Conservation (phyloP, 2,888 invertebrate species). For the Pantelozetes paolii region DNA sequence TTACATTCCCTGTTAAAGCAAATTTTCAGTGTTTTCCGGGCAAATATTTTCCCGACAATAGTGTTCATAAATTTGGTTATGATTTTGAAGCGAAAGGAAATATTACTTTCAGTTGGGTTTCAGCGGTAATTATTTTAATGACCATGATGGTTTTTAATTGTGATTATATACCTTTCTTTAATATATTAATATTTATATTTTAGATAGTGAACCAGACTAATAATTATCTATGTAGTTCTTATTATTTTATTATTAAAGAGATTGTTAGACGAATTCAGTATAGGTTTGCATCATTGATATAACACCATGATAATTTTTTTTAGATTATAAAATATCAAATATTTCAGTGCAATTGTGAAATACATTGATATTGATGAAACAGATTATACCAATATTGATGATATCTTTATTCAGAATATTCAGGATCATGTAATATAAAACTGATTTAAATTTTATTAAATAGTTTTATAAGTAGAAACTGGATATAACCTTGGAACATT, state of each 20-base stretch:
- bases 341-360: too few species aligned
- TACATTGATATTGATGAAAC: too few species aligned
- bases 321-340: too few species aligned
- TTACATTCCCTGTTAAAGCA: too few species aligned
- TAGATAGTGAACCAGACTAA: not conserved
- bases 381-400: too few species aligned
- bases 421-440: too few species aligned
- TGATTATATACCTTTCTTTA: not conserved
- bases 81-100: conserved; percentile 4
- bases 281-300: too few species aligned
- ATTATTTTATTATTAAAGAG: not conserved
- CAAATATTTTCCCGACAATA: not conserved
- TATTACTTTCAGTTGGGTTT: conserved; percentile 12
- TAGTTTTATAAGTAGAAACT: too few species aligned
- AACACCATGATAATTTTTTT: too few species aligned
- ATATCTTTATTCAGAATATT: too few species aligned
- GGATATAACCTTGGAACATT: too few species aligned
- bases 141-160: not conserved
- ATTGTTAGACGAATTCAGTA: not conserved
- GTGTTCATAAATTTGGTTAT: conserved; percentile 19
- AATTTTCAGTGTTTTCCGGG: conserved; percentile 21
- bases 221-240: not conserved
- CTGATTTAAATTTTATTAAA: too few species aligned
- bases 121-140: not conserved
- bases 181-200: not conserved